Base-by-base conservation (phyloP, 2,888 invertebrate species). In the Philereme transversata region DNA sequence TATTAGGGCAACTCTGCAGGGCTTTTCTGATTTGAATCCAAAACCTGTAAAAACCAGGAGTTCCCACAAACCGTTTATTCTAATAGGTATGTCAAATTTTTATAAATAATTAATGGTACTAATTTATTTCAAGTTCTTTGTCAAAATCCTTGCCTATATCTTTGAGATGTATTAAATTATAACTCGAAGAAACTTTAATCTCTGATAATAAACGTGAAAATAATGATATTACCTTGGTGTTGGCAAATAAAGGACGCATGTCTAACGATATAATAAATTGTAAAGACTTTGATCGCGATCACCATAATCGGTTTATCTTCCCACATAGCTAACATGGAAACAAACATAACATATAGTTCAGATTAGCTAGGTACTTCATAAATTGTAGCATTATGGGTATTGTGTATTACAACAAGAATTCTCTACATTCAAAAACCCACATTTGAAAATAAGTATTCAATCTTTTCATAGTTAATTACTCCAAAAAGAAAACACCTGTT, bases 301-400 rank as follows among this genome's bases (percentile, higher is more conserved):
- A 47, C 33, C 34, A 55, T 62, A 55, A 58, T 58, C 44, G 44
- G 62, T 58, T 62, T 57, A 62, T 49, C 49, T n/a, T 51, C 62
- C 62, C 48, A 62, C 62, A 49, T 35, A n/a, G 40, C 3, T 8
- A 44, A 48, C 10, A 49, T 48, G 10, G 38, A 35, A 51, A 58
- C n/a, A 48, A 46, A 61, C 34, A 22, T 22, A 22, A 22, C 3
- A 22, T 22, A 22, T 22, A 22, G 22, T 22, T 22, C 22, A 22
- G 22, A 22, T 22, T 22, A 22, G 36, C 41, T 44, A n/a, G n/a
- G n/a, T n/a, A 11, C 35, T 4, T 35, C 10, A 43, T 44, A 34
- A 9, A 41, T 41, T 41, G 9, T 41, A 43, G 43, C n/a, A 43
- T 4, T n/a, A 43, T 43, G 0, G 43, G 38, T 6, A 6, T 38